These are phyloP conservation scores for Pachycephus smyrnensis DNA, from an alignment of 2,888 invertebrate genomes.

Conservation along the genomic window DNA sequence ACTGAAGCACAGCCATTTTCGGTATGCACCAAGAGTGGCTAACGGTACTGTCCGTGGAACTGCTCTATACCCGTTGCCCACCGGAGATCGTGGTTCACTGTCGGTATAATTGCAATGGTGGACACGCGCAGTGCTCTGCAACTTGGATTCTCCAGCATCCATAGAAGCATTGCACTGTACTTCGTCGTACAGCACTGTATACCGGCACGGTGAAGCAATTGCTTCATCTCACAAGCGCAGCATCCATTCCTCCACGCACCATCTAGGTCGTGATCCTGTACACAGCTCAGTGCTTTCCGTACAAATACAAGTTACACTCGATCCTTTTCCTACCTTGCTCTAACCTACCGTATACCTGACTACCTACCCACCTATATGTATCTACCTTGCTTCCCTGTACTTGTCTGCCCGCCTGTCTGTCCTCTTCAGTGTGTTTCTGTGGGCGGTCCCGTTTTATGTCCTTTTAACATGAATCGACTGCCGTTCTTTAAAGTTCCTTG, in stretches of 20 bases:
- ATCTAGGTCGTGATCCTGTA: slow-evolving; percentile 16
- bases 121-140: slow-evolving; percentile 6
- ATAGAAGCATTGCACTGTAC: neutral
- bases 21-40: slow-evolving; percentile 43
- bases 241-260: slow-evolving; percentile 14
- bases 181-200: neutral
- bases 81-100: slow-evolving; percentile 6
- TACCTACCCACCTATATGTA: neutral
- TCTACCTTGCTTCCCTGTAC: neutral
- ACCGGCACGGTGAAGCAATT: slow-evolving; percentile 5
- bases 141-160: neutral
- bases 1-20: slow-evolving; percentile 56
- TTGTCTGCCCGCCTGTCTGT: neutral
- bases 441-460: slow-evolving; percentile 40
- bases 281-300: neutral
- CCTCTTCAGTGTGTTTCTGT: slow-evolving; percentile 23
- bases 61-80: neutral
- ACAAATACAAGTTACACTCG: slow-evolving; percentile 4
- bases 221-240: neutral
- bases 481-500: slow-evolving; percentile 24
- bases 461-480: slow-evolving; percentile 33
- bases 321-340: slow-evolving; percentile 1
- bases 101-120: slow-evolving; percentile 3
- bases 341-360: neutral
- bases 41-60: slow-evolving; percentile 36